Conservation (phyloP, 53 echinoderm and acorn worm genomes). For the Holothuria leucospilota region DNA sequence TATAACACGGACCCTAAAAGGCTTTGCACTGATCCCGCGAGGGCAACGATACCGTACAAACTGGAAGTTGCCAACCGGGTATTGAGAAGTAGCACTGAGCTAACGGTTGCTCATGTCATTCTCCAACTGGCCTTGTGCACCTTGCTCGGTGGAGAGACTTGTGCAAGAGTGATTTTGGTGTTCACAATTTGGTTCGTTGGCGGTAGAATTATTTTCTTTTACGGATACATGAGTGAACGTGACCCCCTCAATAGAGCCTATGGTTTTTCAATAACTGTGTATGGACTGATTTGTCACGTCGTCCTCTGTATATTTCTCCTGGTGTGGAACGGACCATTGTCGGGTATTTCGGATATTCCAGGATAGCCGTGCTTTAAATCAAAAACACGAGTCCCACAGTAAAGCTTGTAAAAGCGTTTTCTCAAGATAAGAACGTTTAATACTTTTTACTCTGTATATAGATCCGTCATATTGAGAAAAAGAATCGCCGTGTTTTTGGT, state of each 20-base stretch:
- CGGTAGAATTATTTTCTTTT: slow-evolving; percentile 6
- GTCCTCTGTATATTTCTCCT: not conserved
- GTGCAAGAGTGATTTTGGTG: not conserved
- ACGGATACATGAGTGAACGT: not conserved
- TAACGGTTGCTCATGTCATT: not conserved
- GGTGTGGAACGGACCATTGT: slow-evolving; percentile 22
- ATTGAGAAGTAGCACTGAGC: not conserved
- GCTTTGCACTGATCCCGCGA: slow-evolving; percentile 31
- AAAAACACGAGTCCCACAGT: too few relatives aligned
- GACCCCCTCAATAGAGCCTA: slow-evolving; percentile 11
- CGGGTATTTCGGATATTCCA: not conserved
- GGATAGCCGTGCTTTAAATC: too few relatives aligned
- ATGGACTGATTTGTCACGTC: not conserved
- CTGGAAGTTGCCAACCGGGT: slow-evolving; percentile 17
- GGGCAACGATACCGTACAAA: slow-evolving; percentile 15
- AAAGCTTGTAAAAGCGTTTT: too few relatives aligned
- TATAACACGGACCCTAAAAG: not conserved
- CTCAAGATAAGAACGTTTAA: too few relatives aligned
- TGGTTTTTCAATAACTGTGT: not conserved
- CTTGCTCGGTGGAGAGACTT: not conserved
- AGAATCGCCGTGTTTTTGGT: too few relatives aligned
- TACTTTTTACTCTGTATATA: too few relatives aligned
- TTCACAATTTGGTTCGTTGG: slow-evolving; percentile 11
- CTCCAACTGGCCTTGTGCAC: slow-evolving; percentile 2
- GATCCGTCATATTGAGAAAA: too few relatives aligned